phyloP scores from a whole-genome alignment of 2,797 vertebrate genomes.

The Leuciscus waleckii region DNA sequence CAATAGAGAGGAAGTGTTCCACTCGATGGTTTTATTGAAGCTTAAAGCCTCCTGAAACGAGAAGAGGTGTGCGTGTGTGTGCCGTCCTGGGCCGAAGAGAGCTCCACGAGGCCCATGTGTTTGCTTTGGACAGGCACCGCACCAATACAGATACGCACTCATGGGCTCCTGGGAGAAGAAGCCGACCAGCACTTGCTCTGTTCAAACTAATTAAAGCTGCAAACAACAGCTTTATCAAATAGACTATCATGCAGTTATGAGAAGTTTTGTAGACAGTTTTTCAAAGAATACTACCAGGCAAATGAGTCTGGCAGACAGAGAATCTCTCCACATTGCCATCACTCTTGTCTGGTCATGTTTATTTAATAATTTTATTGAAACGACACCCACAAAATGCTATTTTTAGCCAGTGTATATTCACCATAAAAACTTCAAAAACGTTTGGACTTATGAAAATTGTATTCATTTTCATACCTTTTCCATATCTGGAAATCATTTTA shows the following conservation, averaged over 20 bases:
- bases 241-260: not conserved
- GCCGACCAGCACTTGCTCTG: not conserved
- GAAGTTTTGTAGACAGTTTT: not conserved
- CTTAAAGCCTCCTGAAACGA: not conserved
- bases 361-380: not conserved
- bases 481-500: not conserved
- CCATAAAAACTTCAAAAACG: not conserved
- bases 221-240: conserved; percentile 3
- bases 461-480: not conserved
- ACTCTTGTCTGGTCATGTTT: not conserved
- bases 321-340: not conserved
- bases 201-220: conserved; percentile 30
- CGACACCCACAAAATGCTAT: not conserved
- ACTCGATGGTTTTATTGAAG: not conserved
- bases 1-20: not conserved
- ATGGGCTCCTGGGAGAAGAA: conserved; percentile 17
- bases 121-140: conserved; percentile 3
- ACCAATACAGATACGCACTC: conserved; percentile 36
- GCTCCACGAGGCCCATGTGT: conserved; percentile 28
- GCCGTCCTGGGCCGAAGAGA: conserved; percentile 14
- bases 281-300: not conserved
- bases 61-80: not conserved
- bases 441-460: not conserved
- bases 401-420: not conserved
- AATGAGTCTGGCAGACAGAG: not conserved